These are phyloP conservation scores for Ichneumoninae sp. DNA, from an alignment of 2,888 invertebrate species.

Conservation along the genomic window DNA sequence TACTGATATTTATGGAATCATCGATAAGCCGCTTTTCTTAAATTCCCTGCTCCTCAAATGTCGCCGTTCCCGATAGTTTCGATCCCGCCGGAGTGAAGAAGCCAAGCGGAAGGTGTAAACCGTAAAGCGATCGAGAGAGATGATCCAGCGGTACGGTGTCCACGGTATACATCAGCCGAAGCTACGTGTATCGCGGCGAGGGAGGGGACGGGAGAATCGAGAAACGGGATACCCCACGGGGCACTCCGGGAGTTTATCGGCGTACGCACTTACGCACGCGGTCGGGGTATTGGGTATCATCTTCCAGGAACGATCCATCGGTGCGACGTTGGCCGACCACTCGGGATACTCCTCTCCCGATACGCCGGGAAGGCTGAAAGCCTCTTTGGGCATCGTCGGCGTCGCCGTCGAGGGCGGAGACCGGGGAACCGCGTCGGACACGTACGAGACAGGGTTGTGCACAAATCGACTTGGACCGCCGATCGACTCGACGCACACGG, in stretches of 20 bases:
- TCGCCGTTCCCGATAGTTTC: not conserved
- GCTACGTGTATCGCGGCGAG: conserved; percentile 31
- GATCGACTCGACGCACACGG: too few species aligned
- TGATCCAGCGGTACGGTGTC: conserved; percentile 26
- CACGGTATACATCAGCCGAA: not conserved
- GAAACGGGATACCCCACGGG: conserved; percentile 53
- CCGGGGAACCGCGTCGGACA: not conserved
- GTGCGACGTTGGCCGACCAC: conserved; percentile 35
- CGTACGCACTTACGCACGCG: conserved; percentile 65
- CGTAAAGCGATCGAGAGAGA: conserved; percentile 48
- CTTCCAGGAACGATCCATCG: conserved; percentile 61
- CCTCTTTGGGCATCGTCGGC: conserved; percentile 34
- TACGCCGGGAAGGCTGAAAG: conserved; percentile 43
- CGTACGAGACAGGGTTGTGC: not conserved
- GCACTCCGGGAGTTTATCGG: conserved; percentile 60
- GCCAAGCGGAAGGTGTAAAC: conserved; percentile 45
- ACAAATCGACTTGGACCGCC: not conserved
- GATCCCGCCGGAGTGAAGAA: conserved; percentile 17
- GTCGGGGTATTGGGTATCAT: conserved; percentile 60
- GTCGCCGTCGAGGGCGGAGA: not conserved
- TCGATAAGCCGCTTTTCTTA: not conserved
- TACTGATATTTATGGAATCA: not conserved
- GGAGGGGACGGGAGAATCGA: conserved; percentile 45
- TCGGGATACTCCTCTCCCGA: conserved; percentile 40
- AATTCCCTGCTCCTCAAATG: not conserved